These are phyloP conservation scores for Hylyphantes graminicola DNA, from an alignment of 1,140 invertebrate species.

Conservation along the genomic window DNA sequence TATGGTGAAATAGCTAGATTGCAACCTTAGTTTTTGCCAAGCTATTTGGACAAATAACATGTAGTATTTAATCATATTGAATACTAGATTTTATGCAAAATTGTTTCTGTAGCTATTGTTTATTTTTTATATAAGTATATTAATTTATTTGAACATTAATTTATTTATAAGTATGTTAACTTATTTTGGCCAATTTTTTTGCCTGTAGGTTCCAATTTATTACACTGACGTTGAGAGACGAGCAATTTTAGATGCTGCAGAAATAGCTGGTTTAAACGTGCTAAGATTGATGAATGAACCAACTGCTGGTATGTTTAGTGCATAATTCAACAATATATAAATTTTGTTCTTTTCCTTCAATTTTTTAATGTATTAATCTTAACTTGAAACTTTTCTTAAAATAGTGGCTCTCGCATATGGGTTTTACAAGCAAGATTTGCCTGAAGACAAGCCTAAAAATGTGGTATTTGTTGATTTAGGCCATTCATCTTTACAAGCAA, in stretches of 20 bases:
- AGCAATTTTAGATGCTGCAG: slow-evolving; percentile 88
- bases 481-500: slow-evolving; percentile 85
- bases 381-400: slow-evolving; percentile 9
- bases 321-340: neutral
- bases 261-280: slow-evolving; percentile 86
- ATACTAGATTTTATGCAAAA: no score
- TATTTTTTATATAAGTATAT: neutral
- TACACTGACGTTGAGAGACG: slow-evolving; percentile 94
- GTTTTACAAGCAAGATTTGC: slow-evolving; percentile 87
- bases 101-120: neutral
- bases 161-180: neutral
- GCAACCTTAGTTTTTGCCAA: no score
- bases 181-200: neutral
- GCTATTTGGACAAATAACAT: no score
- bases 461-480: slow-evolving; percentile 95
- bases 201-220: slow-evolving; percentile 77
- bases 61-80: no score
- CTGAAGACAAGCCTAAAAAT: slow-evolving; percentile 89
- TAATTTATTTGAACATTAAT: neutral
- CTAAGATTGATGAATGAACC: slow-evolving; percentile 96
- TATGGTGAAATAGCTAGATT: no score
- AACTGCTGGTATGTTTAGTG: slow-evolving; percentile 76
- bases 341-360: no score
- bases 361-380: no score
- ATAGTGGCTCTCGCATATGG: slow-evolving; percentile 91